Evolutionary conservation across 2,113 vertebrate genomes (phyloP).

Genomic region (Daboia siamensis): DNA sequence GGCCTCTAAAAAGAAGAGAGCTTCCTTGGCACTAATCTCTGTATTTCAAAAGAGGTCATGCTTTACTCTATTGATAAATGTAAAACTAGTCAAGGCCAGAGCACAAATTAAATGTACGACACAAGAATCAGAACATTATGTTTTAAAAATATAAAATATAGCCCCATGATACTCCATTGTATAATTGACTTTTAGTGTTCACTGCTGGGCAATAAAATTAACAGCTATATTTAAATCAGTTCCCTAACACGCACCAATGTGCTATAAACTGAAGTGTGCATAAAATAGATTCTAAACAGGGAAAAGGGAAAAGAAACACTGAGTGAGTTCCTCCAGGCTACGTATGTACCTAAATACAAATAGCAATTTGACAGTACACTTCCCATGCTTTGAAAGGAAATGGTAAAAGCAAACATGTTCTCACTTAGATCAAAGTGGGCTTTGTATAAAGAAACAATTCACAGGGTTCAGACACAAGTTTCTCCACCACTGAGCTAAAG

Average conservation of each 20-base stretch:
- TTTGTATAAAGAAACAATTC: conserved; percentile 29
- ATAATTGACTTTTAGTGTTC: conserved; percentile 46
- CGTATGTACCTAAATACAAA: conserved; percentile 55
- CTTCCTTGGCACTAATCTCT: conserved; percentile 7
- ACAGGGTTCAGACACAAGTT: conserved; percentile 28
- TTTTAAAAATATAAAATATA: conserved; percentile 36
- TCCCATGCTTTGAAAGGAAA: conserved; percentile 46
- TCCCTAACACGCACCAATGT: conserved; percentile 40
- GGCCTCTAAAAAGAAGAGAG: neutral
- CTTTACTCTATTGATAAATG: neutral
- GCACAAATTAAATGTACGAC: conserved; percentile 25
- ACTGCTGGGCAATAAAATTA: conserved; percentile 32
- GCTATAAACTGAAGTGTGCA: conserved; percentile 45
- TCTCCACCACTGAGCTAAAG: neutral
- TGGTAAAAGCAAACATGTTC: conserved; percentile 35
- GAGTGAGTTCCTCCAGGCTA: conserved; percentile 53
- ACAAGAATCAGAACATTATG: conserved; percentile 20
- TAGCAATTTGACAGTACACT: conserved; percentile 57
- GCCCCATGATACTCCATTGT: conserved; percentile 1
- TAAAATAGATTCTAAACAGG: conserved; percentile 26
- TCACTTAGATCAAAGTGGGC: conserved; percentile 22
- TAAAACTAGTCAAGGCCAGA: conserved; percentile 41
- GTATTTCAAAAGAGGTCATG: conserved; percentile 12
- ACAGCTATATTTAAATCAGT: conserved; percentile 34
- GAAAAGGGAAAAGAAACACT: conserved; percentile 38